phyloP scores from a whole-genome alignment of 2,888 invertebrate species.

The Lycocerus yunnanus region DNA sequence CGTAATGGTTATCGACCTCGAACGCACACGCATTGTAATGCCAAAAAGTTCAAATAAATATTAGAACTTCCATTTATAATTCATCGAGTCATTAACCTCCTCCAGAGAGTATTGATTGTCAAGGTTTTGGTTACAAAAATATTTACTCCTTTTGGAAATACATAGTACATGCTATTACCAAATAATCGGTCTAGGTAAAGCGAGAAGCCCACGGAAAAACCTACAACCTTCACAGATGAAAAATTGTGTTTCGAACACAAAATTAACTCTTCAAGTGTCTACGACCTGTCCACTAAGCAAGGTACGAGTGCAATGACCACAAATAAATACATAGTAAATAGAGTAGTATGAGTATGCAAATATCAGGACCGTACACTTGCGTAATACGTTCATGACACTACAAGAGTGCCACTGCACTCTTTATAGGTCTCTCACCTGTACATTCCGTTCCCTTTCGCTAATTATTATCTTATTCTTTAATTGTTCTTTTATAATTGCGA shows the following conservation, averaged over 20 bases:
- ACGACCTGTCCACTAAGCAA: conserved; percentile 19
- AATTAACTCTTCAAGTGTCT: conserved; percentile 5
- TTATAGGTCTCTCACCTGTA: conserved; percentile 28
- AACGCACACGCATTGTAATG: not conserved
- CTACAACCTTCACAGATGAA: not conserved
- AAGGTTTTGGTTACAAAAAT: not conserved
- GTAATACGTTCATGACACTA: conserved; percentile 24
- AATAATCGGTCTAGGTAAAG: not conserved
- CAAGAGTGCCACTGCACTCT: conserved; percentile 30
- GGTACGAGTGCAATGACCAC: conserved; percentile 28
- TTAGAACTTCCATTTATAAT: not conserved
- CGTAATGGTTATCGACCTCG: not conserved
- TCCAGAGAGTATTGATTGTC: not conserved
- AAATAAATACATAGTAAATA: conserved; percentile 30
- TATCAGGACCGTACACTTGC: conserved; percentile 27
- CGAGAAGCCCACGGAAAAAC: not conserved
- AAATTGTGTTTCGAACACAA: not conserved
- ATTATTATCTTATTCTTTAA: conserved; percentile 21
- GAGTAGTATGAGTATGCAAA: conserved; percentile 29
- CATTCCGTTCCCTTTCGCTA: conserved; percentile 30
- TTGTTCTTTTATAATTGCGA: not conserved
- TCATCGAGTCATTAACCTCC: not conserved
- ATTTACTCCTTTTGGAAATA: not conserved
- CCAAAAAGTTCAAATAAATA: not conserved
- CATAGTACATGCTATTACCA: too few species aligned